Evolutionary conservation across 2,888 invertebrate species (phyloP), one percentile per base, ranked within the genome.

Genomic region (Sycophila texana): DNA sequence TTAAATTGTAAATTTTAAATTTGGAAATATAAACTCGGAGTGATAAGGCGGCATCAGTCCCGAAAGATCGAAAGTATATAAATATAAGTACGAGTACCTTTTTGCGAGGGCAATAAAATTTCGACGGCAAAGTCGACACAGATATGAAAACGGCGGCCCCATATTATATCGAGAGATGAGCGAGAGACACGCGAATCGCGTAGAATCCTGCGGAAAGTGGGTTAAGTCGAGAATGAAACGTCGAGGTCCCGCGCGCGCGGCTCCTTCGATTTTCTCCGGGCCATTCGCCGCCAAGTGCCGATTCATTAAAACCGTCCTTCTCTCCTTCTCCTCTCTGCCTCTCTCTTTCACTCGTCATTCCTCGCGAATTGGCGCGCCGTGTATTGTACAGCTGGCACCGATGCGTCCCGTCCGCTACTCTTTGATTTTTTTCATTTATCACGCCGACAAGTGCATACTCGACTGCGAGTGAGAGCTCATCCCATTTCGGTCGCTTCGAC

Each of bases 201-300:
- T 39, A 39, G 39, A 12, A n/a, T 13, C 47, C 5, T 7, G 22
- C 74, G 30, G 83, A 85, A 85, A 85, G 85, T 85, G 83, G 85
- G 85, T 85, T 85, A 85, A 82, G 79, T 67, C 74, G 84, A 22
- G 14, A 85, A 83, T 80, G 83, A 82, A 83, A 85, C 82, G 63
- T 77, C 79, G 73, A 20, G 22, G n/a, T 49, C 60, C 61, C 74
- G n/a, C n/a, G 39, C 74, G n/a, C n/a, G 39, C 75, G 78, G 81
- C 79, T 79, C 80, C 82, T 85, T 84, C 84, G 84, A 83, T 85
- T 85, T 84, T 85, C 85, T 83, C 84, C 80, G 83, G 81, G 82
- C 30, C 72, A 60, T 61, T 77, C 72, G 60, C 75, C 51, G 68
- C 57, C 77, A 72, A 83, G 82, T 76, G 83, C 82, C 82, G 82